Conservation (phyloP, 2,113 vertebrate genomes). For the Irena cyanogastra region DNA sequence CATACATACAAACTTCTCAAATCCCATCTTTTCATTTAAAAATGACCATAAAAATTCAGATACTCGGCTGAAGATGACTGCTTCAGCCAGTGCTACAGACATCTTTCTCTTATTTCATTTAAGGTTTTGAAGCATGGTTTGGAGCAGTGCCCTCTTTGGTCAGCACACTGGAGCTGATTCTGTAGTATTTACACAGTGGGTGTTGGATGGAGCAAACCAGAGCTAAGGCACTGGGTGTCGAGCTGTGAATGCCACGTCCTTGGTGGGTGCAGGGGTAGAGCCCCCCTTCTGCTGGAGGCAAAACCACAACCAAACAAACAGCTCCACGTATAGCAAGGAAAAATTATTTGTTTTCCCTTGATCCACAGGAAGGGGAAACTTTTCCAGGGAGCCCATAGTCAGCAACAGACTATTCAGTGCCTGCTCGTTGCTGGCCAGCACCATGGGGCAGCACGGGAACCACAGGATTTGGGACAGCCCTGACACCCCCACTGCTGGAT, state of each 20-base stretch:
- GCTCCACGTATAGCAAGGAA: background rate
- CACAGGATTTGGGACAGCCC: background rate
- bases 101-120: background rate
- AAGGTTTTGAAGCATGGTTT: background rate
- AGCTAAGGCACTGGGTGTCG: too few species aligned
- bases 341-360: background rate
- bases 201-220: background rate
- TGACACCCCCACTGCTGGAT: background rate
- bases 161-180: background rate
- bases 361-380: background rate
- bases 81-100: background rate
- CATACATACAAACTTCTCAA: background rate
- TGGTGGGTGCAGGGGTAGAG: background rate
- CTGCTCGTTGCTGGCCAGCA: accelerated
- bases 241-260: background rate
- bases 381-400: background rate
- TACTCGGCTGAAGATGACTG: background rate
- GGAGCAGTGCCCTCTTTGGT: background rate
- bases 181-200: background rate
- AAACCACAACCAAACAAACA: background rate
- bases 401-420: background rate
- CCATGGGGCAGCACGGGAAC: background rate
- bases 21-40: background rate
- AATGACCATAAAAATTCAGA: background rate
- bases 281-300: background rate